These are phyloP conservation scores for Phylloscopus trochiloides DNA, from an alignment of 2,113 vertebrate genomes.

Conservation along the genomic window DNA sequence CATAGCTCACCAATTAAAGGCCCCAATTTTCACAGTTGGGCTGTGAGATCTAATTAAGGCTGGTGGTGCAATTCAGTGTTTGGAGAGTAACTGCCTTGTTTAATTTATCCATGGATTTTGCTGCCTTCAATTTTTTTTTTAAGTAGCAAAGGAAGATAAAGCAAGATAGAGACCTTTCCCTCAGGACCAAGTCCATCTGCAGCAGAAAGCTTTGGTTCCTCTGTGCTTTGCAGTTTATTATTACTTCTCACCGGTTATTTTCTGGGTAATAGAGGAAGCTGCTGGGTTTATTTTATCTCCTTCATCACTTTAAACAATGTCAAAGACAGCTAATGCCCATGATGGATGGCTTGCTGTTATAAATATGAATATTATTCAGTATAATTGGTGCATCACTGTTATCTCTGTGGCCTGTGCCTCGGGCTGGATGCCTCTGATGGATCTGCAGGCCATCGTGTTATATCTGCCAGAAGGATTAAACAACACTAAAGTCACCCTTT, in stretches of 20 bases:
- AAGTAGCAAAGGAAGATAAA: not conserved
- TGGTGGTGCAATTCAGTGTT: slow-evolving; percentile 16
- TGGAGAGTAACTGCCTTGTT: not conserved
- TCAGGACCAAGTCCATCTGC: not conserved
- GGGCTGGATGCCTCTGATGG: not conserved
- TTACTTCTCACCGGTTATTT: not conserved
- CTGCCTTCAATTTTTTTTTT: not conserved
- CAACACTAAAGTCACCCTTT: not conserved
- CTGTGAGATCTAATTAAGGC: slow-evolving; percentile 50
- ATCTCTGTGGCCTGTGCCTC: accelerated
- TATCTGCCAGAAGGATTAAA: not conserved
- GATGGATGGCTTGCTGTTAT: not conserved
- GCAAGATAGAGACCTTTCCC: not conserved
- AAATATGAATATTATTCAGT: not conserved
- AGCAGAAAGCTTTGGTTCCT: not conserved
- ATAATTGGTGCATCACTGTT: not conserved
- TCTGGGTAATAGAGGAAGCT: not conserved
- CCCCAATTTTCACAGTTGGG: slow-evolving; percentile 54
- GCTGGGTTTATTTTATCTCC: not conserved
- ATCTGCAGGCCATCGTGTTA: not conserved
- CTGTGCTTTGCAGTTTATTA: not conserved
- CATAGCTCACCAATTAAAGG: slow-evolving; percentile 37
- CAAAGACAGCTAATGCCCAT: not conserved
- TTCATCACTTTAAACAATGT: not conserved
- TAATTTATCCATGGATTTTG: not conserved